Conservation (phyloP, 1,140 invertebrate species). For the Condylostylus longicornis region DNA sequence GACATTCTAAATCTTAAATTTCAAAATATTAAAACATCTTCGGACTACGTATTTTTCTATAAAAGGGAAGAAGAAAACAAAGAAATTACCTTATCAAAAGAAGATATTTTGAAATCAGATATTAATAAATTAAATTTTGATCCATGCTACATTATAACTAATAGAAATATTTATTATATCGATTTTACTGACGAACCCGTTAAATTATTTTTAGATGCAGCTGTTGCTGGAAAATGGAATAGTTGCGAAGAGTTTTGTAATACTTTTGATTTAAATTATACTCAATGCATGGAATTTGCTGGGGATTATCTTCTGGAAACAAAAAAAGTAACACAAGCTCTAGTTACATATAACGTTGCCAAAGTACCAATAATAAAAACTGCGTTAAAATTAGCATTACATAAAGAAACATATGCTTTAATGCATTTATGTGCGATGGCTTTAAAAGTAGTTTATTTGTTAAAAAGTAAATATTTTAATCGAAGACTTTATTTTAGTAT, state of each 20-base stretch:
- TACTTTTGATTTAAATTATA: slow-evolving; percentile 48
- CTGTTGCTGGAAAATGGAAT: slow-evolving; percentile 19
- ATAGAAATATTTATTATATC: slow-evolving; percentile 50
- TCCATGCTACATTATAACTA: slow-evolving; percentile 57
- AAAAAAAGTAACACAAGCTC: slow-evolving; percentile 46
- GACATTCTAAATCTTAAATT: no score
- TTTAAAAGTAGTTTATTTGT: slow-evolving; percentile 22
- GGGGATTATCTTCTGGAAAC: slow-evolving; percentile 52
- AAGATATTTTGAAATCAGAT: slow-evolving; percentile 28
- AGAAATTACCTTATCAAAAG: slow-evolving; percentile 23
- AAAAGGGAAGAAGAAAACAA: slow-evolving; percentile 18
- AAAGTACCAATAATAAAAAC: slow-evolving; percentile 52
- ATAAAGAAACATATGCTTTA: slow-evolving; percentile 52
- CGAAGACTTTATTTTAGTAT: slow-evolving; percentile 19
- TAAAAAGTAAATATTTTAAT: slow-evolving; percentile 20
- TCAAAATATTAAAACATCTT: slow-evolving; percentile 26
- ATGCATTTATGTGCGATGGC: slow-evolving; percentile 35
- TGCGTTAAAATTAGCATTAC: slow-evolving; percentile 55
- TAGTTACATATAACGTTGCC: slow-evolving; percentile 55
- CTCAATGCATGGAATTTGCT: slow-evolving; percentile 53
- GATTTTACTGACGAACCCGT: slow-evolving; percentile 47
- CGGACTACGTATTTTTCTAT: slow-evolving; percentile 27
- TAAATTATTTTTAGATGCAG: slow-evolving; percentile 45
- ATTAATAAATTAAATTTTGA: slow-evolving; percentile 35
- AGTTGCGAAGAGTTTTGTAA: slow-evolving; percentile 31